phyloP scores from a whole-genome alignment of 2,113 vertebrate genomes.

The Oreotragus oreotragus region DNA sequence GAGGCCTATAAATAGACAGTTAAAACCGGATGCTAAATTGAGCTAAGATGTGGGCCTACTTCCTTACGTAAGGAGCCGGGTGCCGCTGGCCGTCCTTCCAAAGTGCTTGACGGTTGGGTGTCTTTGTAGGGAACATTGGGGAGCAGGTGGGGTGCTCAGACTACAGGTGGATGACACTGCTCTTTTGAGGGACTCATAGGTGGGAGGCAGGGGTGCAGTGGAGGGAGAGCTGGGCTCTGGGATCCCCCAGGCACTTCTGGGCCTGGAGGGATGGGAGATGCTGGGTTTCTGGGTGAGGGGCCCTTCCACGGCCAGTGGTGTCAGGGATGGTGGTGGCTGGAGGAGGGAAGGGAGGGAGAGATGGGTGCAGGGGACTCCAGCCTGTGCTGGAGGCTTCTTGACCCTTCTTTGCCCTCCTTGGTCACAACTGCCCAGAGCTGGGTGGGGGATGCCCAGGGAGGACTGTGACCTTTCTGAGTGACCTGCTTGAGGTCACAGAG shows the following conservation, averaged over 20 bases:
- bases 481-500: background rate
- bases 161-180: background rate
- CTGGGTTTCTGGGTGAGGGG: background rate
- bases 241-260: background rate
- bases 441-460: background rate
- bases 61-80: background rate
- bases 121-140: background rate
- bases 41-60: background rate
- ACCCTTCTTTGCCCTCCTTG: background rate
- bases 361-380: background rate
- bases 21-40: background rate
- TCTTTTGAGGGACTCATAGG: background rate
- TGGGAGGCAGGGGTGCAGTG: background rate
- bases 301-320: background rate
- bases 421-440: background rate
- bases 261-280: background rate
- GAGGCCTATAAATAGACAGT: conserved; percentile 1
- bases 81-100: background rate
- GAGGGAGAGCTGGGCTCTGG: background rate
- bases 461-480: background rate
- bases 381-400: background rate
- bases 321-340: too few relatives aligned
- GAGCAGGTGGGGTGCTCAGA: background rate
- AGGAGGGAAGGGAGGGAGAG: too few relatives aligned
- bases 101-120: background rate